These are phyloP conservation scores for Xylocampa areola DNA, from an alignment of 2,888 invertebrate genomes.

Conservation along the genomic window DNA sequence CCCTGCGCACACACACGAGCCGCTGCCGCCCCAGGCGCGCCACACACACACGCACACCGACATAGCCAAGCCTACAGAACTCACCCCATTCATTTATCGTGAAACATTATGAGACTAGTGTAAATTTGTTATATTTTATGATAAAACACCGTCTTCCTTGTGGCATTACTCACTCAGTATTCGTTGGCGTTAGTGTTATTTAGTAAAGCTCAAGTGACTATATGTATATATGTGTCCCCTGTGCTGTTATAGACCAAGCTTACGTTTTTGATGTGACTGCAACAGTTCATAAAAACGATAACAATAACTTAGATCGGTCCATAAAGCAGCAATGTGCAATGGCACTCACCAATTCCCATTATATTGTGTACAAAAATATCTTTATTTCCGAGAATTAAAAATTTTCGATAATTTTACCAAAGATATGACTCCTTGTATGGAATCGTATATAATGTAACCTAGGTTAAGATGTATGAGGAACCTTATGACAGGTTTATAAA, in stretches of 20 bases:
- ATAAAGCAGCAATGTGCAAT: conserved; percentile 25
- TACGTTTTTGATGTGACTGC: conserved; percentile 27
- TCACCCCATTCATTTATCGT: conserved; percentile 39
- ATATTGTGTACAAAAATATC: conserved; percentile 52
- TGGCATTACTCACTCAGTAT: conserved; percentile 42
- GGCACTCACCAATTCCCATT: conserved; percentile 41
- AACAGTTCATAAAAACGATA: conserved; percentile 12
- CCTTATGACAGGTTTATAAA: conserved; percentile 31
- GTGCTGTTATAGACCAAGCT: conserved; percentile 34
- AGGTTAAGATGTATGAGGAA: conserved; percentile 46
- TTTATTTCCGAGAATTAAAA: conserved; percentile 58
- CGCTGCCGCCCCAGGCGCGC: neutral
- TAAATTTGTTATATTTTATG: conserved; percentile 15
- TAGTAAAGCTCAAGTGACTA: conserved; percentile 49
- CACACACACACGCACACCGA: conserved; percentile 6
- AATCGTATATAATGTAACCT: conserved; percentile 54
- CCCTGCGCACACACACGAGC: conserved; percentile 14
- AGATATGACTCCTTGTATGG: conserved; percentile 63
- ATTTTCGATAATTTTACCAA: conserved; percentile 76
- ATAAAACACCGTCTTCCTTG: conserved; percentile 46
- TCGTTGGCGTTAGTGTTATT: conserved; percentile 42
- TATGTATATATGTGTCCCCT: conserved; percentile 36
- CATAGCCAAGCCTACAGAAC: conserved; percentile 24
- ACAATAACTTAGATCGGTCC: conserved; percentile 20
- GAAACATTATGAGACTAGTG: conserved; percentile 19